Percentiles rank a stretch among this genome's conserved stretches.
Conservation (phyloP, 1,140 invertebrate species). For the Sarcophaga peregrina region DNA sequence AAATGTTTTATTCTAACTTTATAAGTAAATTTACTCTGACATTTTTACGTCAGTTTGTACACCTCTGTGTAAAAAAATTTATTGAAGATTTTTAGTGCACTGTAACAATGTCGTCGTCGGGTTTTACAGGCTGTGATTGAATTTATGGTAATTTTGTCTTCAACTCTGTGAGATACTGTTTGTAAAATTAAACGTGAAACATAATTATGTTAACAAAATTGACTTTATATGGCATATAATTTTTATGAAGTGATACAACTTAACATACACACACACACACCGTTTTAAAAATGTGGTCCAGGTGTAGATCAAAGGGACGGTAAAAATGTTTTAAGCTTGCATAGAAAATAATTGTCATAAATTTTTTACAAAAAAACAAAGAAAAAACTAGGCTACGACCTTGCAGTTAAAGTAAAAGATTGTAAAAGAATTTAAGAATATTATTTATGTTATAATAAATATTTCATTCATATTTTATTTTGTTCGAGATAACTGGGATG, state of each 20-base stretch:
- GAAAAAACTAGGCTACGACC: no score
- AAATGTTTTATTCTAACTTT: neutral
- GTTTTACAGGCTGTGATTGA: neutral
- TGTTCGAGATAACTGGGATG: no score
- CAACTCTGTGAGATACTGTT: neutral
- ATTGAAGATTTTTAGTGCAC: neutral
- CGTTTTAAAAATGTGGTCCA: no score
- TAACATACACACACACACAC: neutral
- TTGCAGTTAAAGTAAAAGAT: no score
- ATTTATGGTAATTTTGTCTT: neutral
- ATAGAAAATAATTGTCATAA: no score
- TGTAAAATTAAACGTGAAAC: conserved; percentile 10
- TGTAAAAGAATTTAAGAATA: no score
- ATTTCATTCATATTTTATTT: no score
- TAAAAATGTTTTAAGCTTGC: no score
- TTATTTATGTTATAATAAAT: no score
- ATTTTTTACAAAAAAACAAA: no score
- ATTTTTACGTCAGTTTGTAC: neutral
- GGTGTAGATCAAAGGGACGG: no score
- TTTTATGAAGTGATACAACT: neutral
- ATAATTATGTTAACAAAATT: conserved; percentile 12
- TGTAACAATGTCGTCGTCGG: neutral
- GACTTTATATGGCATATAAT: conserved; percentile 15
- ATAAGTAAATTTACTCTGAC: neutral
- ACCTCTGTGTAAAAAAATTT: neutral